These are phyloP conservation scores for Xiphydria camelus DNA, from an alignment of 2,888 invertebrate genomes.

Conservation along the genomic window DNA sequence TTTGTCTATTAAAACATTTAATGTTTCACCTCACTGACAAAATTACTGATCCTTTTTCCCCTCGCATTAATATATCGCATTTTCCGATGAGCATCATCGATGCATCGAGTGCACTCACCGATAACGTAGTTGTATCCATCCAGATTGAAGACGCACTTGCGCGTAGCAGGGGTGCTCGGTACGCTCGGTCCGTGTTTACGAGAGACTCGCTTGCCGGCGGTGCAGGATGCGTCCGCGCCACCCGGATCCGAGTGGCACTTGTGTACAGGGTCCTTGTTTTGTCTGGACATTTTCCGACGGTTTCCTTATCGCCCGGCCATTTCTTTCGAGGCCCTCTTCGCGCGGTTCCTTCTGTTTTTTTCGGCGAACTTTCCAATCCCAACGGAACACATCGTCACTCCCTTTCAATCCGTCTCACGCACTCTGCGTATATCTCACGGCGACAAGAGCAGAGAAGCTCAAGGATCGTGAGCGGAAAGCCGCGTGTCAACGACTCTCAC, in stretches of 20 bases:
- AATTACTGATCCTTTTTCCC: not conserved
- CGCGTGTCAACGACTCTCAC: too few species aligned
- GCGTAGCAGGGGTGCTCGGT: constrained; percentile 62
- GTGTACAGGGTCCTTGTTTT: constrained; percentile 67
- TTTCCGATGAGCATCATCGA: too few species aligned
- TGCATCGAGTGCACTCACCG: too few species aligned
- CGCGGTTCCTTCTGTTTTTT: not conserved
- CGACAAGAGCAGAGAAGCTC: too few species aligned
- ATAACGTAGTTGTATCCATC: constrained; percentile 88
- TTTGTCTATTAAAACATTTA: too few species aligned
- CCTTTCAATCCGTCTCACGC: not conserved
- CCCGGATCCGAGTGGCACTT: constrained; percentile 72
- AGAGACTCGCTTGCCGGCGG: constrained; percentile 39
- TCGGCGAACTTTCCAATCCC: not conserved
- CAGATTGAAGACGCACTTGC: constrained; percentile 80
- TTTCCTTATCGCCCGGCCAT: constrained; percentile 15
- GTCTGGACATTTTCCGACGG: constrained; percentile 43
- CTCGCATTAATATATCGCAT: too few species aligned
- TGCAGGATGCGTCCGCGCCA: constrained; percentile 55
- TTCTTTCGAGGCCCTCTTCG: constrained; percentile 1
- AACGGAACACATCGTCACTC: not conserved
- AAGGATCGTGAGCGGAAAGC: too few species aligned
- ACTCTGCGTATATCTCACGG: too few species aligned
- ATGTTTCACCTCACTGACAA: not conserved
- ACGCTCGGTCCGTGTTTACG: constrained; percentile 47